Evolutionary conservation across 1,140 invertebrate species (phyloP).

Genomic region (Tyrophagus putrescentiae): DNA sequence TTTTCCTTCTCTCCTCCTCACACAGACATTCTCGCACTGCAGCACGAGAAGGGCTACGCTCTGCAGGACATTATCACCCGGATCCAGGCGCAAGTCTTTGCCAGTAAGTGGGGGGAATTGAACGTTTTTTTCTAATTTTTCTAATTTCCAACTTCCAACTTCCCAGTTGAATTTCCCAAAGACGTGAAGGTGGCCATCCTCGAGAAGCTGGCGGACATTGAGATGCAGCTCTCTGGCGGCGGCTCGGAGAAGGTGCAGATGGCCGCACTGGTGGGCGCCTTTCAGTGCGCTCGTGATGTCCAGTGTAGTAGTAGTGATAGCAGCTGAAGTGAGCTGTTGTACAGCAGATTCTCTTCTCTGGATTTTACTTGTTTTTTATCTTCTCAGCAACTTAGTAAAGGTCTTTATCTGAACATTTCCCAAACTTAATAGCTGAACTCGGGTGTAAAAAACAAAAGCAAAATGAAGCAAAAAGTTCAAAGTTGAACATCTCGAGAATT

Average conservation of each 20-base stretch:
- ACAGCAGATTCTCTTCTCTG: too few relatives aligned
- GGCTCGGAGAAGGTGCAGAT: constrained; percentile 74
- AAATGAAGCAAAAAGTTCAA: too few relatives aligned
- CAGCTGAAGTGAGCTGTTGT: too few relatives aligned
- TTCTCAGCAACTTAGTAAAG: too few relatives aligned
- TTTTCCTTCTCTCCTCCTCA: background rate
- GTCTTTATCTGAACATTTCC: too few relatives aligned
- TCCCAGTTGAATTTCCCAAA: constrained; percentile 65
- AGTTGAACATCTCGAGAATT: too few relatives aligned
- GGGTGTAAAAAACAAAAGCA: too few relatives aligned
- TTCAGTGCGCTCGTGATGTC: constrained; percentile 24
- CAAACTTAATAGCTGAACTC: too few relatives aligned
- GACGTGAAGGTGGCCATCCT: constrained; percentile 54
- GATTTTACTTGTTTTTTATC: too few relatives aligned
- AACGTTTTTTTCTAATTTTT: constrained; percentile 16
- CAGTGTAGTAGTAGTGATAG: too few relatives aligned
- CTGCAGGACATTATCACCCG: constrained; percentile 77
- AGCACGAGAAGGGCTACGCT: constrained; percentile 71
- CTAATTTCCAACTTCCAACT: constrained; percentile 24
- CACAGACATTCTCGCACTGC: constrained; percentile 63
- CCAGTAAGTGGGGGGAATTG: constrained; percentile 47
- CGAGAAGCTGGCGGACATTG: constrained; percentile 64
- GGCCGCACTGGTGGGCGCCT: constrained; percentile 62
- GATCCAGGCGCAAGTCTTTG: constrained; percentile 64
- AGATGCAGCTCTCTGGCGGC: constrained; percentile 72